Evolutionary conservation across 2,113 vertebrate species (phyloP), one percentile per base, ranked within the genome.

Genomic region (Dasyurus viverrinus): DNA sequence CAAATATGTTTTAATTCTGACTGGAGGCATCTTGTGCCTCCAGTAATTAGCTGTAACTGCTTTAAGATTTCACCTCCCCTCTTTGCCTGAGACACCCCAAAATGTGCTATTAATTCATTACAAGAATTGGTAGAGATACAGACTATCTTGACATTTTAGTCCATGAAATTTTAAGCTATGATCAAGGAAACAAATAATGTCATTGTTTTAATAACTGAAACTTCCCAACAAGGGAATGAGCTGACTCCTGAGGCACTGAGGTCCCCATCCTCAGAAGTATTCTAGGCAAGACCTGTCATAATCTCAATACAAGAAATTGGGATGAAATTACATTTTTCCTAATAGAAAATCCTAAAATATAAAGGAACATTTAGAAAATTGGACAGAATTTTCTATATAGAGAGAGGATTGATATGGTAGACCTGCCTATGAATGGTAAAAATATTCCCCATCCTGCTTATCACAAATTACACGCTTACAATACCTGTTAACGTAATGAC

Each of bases 401-500:
- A 47, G 47, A 97, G 97, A 97, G 96, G n/a, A 84, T 96, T 97
- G 96, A 55, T 95, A n/a, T 94, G 96, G 19, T 7, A 42, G 68
- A 84, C 19, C 98, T 96, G 97, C 98, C 97, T 98, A 98, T 98
- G 98, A 98, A 97, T 98, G 98, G 98, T 98, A 98, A 98, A n/a
- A 97, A 98, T 93, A 96, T 68, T 98, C 98, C 96, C 47, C 94
- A 98, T 98, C 96, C 94, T 97, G 98, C 97, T 98, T 98, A 98
- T 98, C 96, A 95, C 97, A 98, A 97, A 98, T 98, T 98, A 98
- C 97, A 98, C 76, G 95, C 97, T 97, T 97, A 97, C 96, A 96
- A 91, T 97, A 97, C 98, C 98, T 98, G 98, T 97, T 98, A 98
- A 97, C 95, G 95, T 98, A 98, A 98, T 98, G 98, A 99, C 98